Evolutionary conservation across 2,888 invertebrate genomes (phyloP).

Genomic region (Leucophenga maculata): DNA sequence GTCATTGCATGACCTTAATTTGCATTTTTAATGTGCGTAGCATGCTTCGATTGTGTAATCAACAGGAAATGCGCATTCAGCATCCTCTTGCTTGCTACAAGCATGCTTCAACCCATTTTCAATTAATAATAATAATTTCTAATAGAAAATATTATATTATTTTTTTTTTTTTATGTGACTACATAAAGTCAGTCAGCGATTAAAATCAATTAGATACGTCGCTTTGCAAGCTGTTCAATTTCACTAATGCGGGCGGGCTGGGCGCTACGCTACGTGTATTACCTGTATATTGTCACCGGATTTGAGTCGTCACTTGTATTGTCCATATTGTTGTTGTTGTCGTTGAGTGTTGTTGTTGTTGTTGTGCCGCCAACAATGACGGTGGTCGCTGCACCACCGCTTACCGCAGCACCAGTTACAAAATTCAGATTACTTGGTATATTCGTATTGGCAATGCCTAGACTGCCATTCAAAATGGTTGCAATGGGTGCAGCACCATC

Average conservation of each 20-base stretch:
- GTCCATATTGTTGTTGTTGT: constrained; percentile 82
- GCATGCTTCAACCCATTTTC: too few species aligned
- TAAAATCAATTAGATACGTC: too few species aligned
- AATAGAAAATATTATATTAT: too few species aligned
- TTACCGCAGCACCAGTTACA: constrained; percentile 49
- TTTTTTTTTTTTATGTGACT: too few species aligned
- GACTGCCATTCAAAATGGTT: constrained; percentile 72
- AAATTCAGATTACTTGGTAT: constrained; percentile 45
- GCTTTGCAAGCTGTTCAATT: too few species aligned
- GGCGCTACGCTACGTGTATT: too few species aligned
- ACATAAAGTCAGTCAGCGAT: too few species aligned
- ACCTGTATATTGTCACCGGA: constrained; percentile 92
- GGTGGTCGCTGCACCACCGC: constrained; percentile 40
- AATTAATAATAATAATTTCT: too few species aligned
- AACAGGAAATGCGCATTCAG: too few species aligned
- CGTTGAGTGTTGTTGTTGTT: constrained; percentile 72
- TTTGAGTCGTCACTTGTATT: constrained; percentile 90
- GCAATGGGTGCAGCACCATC: background rate
- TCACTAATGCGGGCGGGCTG: too few species aligned
- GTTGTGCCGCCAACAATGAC: constrained; percentile 30
- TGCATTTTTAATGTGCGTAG: constrained; percentile 19
- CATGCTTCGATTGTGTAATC: background rate
- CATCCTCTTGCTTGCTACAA: too few species aligned
- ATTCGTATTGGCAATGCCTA: constrained; percentile 46
- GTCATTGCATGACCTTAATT: constrained; percentile 8